Evolutionary conservation across 2,113 vertebrate species (phyloP), one percentile per base, ranked within the genome.

Genomic region (Pogona vitticeps): DNA sequence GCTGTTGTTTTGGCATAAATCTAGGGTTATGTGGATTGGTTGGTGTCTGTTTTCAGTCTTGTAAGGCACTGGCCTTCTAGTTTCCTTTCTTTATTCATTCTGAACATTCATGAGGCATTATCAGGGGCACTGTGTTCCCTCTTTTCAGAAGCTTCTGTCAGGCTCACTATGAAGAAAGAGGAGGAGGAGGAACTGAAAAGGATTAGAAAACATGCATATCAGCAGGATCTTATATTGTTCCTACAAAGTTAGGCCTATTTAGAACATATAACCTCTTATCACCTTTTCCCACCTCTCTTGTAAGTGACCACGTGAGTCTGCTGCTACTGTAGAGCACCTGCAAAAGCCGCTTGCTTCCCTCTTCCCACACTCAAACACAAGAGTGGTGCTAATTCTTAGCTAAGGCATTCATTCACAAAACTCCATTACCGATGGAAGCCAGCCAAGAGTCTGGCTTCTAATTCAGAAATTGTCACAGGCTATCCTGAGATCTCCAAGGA

Each of bases 81-180:
- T 84, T 28, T 73, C 59, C 65, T 65, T 65, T 76, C 52, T 76
- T 87, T 82, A 82, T 67, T 82, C 56, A 61, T 65, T 31, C 40
- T 68, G 61, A 67, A 81, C n/a, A 68, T 33, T 72, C 28, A 88
- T 61, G 80, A 83, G 70, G 46, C 28, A 3, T 79, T 38, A 86
- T 63, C 38, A 80, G 75, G 78, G 76, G 72, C 67, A 84, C 61
- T n/a, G 52, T 84, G 81, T 73, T 79, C 82, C 46, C 20, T 36
- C n/a, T 83, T 80, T 61, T 31, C 33, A 73, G 72, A 86, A 79
- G n/a, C n/a, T 76, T 73, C 38, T 23, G 31, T 63, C 38, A 73
- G 70, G 36, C n/a, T 78, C 31, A 52, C 26, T 61, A 65, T 31
- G 75, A 65, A 72, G 76, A 23, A 52, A 61, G 31, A 72, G 31